These are phyloP conservation scores for Trogon melanurus DNA, from an alignment of 2,113 vertebrate genomes.

Conservation along the genomic window DNA sequence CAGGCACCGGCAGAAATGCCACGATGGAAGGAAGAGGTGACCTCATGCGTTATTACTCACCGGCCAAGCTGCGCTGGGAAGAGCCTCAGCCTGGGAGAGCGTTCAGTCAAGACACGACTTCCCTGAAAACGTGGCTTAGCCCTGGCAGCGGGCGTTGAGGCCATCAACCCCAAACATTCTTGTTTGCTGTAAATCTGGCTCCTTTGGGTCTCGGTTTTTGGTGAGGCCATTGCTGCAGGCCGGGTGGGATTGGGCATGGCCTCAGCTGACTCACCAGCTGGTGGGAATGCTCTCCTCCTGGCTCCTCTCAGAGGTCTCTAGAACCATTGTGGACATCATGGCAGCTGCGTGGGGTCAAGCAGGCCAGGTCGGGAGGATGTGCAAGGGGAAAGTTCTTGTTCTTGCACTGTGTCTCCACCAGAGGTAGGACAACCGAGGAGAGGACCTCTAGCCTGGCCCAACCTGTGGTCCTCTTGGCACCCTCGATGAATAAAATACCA, in stretches of 20 bases:
- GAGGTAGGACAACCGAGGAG: neutral
- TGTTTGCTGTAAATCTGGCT: neutral
- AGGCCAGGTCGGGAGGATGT: neutral
- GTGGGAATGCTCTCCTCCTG: neutral
- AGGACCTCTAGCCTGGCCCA: neutral
- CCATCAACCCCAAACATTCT: neutral
- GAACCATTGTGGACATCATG: accelerated
- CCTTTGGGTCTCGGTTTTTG: neutral
- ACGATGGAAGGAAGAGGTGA: neutral
- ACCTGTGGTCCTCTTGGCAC: neutral
- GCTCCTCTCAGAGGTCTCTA: neutral
- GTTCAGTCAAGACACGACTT: neutral
- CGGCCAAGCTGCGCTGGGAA: neutral
- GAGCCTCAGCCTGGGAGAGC: neutral
- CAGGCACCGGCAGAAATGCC: neutral
- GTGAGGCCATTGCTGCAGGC: neutral
- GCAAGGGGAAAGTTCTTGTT: neutral
- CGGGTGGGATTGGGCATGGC: neutral
- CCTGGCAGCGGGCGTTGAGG: neutral
- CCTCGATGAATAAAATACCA: neutral
- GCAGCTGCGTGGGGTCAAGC: accelerated
- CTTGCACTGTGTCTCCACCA: accelerated
- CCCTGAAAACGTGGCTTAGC: neutral
- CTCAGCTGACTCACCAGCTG: neutral
- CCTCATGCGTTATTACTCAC: neutral